phyloP scores from a whole-genome alignment of 2,888 invertebrate genomes.

The Lysandra coridon region DNA sequence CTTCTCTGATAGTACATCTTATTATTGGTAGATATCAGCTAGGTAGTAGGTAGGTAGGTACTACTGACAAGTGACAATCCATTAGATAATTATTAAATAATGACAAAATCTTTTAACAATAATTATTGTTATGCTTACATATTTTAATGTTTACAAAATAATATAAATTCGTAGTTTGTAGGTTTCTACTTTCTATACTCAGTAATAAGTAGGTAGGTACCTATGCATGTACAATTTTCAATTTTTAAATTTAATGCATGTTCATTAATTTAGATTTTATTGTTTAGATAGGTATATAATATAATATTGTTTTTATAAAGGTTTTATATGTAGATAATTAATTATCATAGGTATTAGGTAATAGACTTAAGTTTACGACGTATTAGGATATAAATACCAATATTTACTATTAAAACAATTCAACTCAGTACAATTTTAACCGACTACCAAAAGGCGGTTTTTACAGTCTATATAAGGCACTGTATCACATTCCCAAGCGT shows the following conservation, averaged over 20 bases:
- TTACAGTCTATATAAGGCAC: constrained; percentile 16
- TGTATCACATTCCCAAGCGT: constrained; percentile 29
- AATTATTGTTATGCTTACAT: no score
- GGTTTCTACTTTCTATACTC: no score
- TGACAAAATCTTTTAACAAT: neutral
- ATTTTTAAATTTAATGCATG: neutral
- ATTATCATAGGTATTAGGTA: neutral
- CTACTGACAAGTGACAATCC: neutral
- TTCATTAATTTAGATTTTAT: neutral
- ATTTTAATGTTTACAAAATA: neutral
- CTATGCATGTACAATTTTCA: neutral
- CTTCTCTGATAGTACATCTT: no score
- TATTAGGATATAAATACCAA: neutral
- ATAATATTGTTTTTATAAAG: neutral
- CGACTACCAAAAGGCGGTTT: neutral
- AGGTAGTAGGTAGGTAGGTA: neutral
- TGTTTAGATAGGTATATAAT: neutral
- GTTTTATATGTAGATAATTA: no score
- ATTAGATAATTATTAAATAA: neutral
- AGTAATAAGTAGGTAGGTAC: no score
- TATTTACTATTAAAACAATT: neutral
- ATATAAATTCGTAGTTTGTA: constrained; percentile 11
- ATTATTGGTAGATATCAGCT: no score
- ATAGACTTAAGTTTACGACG: neutral
- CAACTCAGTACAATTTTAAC: neutral